These are phyloP conservation scores for Raja brachyura DNA, from an alignment of 2,113 vertebrate species.

Conservation along the genomic window DNA sequence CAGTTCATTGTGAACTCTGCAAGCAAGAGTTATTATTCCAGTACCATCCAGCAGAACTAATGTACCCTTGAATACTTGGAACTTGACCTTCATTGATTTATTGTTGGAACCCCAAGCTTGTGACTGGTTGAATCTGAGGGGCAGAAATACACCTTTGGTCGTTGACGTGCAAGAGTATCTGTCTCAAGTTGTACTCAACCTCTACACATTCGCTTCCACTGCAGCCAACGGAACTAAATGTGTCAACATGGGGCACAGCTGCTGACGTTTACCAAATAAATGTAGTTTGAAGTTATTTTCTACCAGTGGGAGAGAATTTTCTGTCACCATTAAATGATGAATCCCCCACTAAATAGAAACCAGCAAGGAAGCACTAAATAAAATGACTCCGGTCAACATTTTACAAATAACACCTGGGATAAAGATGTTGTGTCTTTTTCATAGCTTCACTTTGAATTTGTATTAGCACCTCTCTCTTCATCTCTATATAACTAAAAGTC, in stretches of 20 bases:
- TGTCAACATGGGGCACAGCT: too few species aligned
- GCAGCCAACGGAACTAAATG: too few species aligned
- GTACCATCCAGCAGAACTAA: conserved; percentile 8
- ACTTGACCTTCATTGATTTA: conserved; percentile 7
- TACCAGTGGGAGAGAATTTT: background rate
- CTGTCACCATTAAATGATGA: background rate
- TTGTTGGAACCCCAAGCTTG: background rate
- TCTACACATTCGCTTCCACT: too few species aligned
- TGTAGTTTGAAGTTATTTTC: background rate
- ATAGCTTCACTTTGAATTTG: background rate
- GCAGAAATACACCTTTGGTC: too few species aligned
- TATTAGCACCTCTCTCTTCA: too few species aligned
- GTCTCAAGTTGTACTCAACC: too few species aligned
- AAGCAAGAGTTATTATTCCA: background rate
- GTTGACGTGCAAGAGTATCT: too few species aligned
- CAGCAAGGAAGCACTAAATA: background rate
- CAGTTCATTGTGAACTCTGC: background rate
- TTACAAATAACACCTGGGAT: background rate
- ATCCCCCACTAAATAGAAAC: background rate
- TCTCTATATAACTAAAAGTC: too few species aligned
- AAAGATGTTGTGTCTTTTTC: background rate
- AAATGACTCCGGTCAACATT: background rate
- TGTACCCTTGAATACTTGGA: background rate
- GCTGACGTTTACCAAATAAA: too few species aligned
- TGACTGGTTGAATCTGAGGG: background rate